These are phyloP conservation scores for Drosophila paulistorum DNA, from an alignment of 1,140 invertebrate genomes.

Conservation along the genomic window DNA sequence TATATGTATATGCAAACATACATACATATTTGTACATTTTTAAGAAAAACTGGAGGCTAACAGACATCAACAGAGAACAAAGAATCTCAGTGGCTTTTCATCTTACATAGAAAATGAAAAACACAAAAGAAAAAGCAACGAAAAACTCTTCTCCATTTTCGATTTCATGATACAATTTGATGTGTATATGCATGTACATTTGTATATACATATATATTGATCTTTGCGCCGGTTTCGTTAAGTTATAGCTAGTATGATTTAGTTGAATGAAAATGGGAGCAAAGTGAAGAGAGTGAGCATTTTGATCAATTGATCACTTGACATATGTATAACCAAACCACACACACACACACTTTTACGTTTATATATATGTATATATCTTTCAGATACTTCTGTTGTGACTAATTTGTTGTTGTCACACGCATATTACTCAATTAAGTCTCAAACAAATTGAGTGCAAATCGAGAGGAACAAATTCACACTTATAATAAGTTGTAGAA, in stretches of 20 bases:
- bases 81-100: conserved; percentile 5
- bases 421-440: conserved; percentile 2
- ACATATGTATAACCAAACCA: not conserved
- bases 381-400: not conserved
- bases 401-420: conserved; percentile 3
- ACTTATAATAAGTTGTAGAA: conserved; percentile 27
- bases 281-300: conserved; percentile 3
- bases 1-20: too few relatives aligned
- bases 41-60: conserved; percentile 1
- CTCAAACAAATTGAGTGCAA: not conserved
- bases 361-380: conserved; percentile 5
- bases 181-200: conserved; percentile 8
- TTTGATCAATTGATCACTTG: conserved; percentile 69
- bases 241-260: conserved; percentile 73
- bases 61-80: conserved; percentile 1
- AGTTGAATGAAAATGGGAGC: conserved; percentile 57
- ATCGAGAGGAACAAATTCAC: not conserved
- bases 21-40: conserved; percentile 2
- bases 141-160: conserved; percentile 11
- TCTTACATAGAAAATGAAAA: not conserved
- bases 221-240: conserved; percentile 61
- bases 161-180: not conserved
- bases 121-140: not conserved
- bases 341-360: not conserved
- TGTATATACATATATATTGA: conserved; percentile 35